Base-by-base conservation (phyloP, 2,113 vertebrate genomes). In the Phaethon lepturus region DNA sequence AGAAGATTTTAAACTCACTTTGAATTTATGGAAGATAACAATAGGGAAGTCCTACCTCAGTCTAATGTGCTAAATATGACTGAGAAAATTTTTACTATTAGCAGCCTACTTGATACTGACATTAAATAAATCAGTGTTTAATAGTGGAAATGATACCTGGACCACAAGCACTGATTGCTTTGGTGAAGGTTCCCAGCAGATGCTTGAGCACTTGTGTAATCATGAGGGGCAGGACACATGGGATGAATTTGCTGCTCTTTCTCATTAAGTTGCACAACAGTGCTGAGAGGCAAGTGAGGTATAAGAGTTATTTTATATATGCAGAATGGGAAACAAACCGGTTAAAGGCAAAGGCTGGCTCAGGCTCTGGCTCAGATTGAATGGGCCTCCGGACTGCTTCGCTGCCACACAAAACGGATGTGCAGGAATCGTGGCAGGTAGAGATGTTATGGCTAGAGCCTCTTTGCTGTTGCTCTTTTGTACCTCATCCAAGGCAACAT, bases 171-270 rank as follows among this genome's bases (percentile, higher is more conserved):
- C 25, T 35, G 47, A 31, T 81, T 68, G 20, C 45, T 15, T 44
- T 40, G 24, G 13, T 0, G 3, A 80, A 71, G 5, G 24, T 59
- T 81, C 42, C 45, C 58, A 60, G 62, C 28, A 74, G 50, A 53
- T 74, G 9, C 31, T 60, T 2, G 2, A 69, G 40, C 19, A 22
- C 16, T 42, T n/a, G 29, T 1, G 2, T 62, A n/a, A 38, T 26
- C 5, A 6, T 50, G 23, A 85, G 18, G 24, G 44, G 8, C 2
- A 2, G 62, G 24, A 69, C 52, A 52, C 2, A 4, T 1, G 3
- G 33, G 18, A 71, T 44, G 19, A 77, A 64, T 83, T 83, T 86
- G 11, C 71, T 63, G 35, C 52, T 28, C 11, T 71, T 69, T 79
- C 44, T 63, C 45, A 45, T 45, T 15, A 74, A 45, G 33, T 74